phyloP scores from a whole-genome alignment of 2,888 invertebrate genomes.

The Micoletzkya japonica region DNA sequence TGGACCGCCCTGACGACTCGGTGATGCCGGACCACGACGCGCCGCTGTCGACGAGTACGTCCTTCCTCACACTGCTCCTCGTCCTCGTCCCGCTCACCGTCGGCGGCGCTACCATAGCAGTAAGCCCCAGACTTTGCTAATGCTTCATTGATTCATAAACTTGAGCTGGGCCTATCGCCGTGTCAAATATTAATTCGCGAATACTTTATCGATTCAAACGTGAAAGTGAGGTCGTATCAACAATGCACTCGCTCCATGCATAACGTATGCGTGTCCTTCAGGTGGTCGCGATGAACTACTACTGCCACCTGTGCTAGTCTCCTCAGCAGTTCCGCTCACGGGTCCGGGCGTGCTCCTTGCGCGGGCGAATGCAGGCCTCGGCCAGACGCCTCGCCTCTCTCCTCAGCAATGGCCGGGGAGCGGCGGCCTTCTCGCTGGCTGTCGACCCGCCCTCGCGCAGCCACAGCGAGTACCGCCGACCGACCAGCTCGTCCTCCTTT shows the following conservation, averaged over 20 bases:
- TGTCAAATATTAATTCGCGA: too few relatives aligned
- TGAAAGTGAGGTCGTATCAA: too few relatives aligned
- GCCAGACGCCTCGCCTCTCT: constrained; percentile 31
- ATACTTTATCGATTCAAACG: too few relatives aligned
- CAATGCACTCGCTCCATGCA: neutral
- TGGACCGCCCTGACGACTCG: constrained; percentile 45
- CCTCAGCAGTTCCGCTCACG: constrained; percentile 3
- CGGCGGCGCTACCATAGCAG: constrained; percentile 57
- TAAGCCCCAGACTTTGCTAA: constrained; percentile 27
- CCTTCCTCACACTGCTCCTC: constrained; percentile 56
- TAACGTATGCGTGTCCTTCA: too few relatives aligned
- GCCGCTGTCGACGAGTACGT: constrained; percentile 32
- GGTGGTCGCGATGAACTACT: constrained; percentile 62
- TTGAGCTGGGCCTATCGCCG: too few relatives aligned
- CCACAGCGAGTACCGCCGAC: constrained; percentile 45
- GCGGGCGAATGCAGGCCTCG: constrained; percentile 43
- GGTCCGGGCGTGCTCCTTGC: constrained; percentile 37
- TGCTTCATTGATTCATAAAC: neutral
- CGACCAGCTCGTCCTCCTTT: constrained; percentile 42
- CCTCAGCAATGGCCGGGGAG: constrained; percentile 15
- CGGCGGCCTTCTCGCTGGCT: neutral
- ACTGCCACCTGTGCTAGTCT: constrained; percentile 58
- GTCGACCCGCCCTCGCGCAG: constrained; percentile 26
- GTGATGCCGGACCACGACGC: constrained; percentile 14
- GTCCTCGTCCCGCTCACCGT: constrained; percentile 63